These are phyloP conservation scores for Falco berigora DNA, from an alignment of 2,797 vertebrate species.

Conservation along the genomic window DNA sequence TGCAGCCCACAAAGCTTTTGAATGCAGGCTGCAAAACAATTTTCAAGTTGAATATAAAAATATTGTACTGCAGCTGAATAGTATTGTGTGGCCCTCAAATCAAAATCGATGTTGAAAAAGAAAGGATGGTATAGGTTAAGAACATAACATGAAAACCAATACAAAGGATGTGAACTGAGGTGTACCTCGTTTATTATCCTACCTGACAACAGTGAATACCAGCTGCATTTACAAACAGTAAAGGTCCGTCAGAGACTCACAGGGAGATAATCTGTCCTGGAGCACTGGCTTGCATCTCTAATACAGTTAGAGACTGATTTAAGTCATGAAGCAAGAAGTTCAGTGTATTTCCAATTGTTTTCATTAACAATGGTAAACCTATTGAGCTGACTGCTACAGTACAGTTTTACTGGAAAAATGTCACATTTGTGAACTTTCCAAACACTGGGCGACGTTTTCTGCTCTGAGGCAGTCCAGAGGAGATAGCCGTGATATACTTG, in stretches of 20 bases:
- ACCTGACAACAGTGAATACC: background rate
- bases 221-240: constrained; percentile 7
- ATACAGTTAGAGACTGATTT: background rate
- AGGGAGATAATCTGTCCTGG: constrained; percentile 36
- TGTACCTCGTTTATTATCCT: constrained; percentile 45
- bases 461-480: background rate
- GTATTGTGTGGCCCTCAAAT: background rate
- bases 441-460: background rate
- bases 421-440: constrained; percentile 3
- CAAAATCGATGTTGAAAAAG: constrained; percentile 7
- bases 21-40: background rate
- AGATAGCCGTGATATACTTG: background rate
- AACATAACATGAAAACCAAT: background rate
- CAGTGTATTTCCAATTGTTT: constrained; percentile 40
- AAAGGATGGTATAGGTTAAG: constrained; percentile 19
- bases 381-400: background rate
- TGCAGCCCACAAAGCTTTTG: background rate
- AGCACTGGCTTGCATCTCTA: constrained; percentile 23
- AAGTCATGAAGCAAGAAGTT: background rate
- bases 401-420: constrained; percentile 1
- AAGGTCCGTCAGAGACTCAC: background rate
- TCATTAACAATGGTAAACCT: constrained; percentile 24
- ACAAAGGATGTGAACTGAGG: background rate
- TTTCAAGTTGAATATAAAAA: background rate
- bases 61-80: background rate